Evolutionary conservation across 2,797 vertebrate species (phyloP), one percentile per base, ranked within the genome.

Genomic region (Coregonus ussuriensis): DNA sequence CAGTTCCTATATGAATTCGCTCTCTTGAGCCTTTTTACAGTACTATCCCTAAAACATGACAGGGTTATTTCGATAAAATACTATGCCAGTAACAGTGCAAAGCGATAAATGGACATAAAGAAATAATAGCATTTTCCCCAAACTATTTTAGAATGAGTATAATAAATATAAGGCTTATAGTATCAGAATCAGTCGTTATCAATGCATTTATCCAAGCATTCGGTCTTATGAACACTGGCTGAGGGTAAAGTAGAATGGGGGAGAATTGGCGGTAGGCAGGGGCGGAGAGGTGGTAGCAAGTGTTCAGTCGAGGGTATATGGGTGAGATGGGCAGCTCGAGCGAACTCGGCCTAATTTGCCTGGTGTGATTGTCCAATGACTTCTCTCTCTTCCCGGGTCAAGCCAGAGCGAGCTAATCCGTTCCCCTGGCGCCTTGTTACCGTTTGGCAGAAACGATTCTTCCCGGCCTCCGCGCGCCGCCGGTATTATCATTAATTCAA

Each of bases 371-470:
- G 93, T 95, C 93, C 93, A 89, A 87, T 88, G 85, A 89, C 90
- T 87, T 84, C 80, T 87, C 85, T 88, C 74, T 78, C 75, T 77
- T 78, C 74, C 79, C 9, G 81, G 63, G 66, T 85, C 87, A 86
- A 79, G 80, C 81, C 81, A 63, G 77, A 75, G 84, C 82, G 66
- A 93, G 87, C 90, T 96, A 96, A 97, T 97, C 96, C 95, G 95
- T 94, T 98, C 97, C 97, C 97, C 89, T 89, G 95, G 93, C 93
- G 96, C 96, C 96, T 98, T 96, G 96, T 99, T 99, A 99, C 94
- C 91, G 94, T 94, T 95, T 95, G 93, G 93, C 95, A 95, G 91
- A 81, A 91, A 89, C 90, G 86, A 88, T 89, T 87, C 88, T 86
- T 85, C 62, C 54, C 69, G 37, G 88, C 86, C 88, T 93, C 85